Evolutionary conservation across 2,888 invertebrate species (phyloP).

Genomic region (Quadriops clusia): DNA sequence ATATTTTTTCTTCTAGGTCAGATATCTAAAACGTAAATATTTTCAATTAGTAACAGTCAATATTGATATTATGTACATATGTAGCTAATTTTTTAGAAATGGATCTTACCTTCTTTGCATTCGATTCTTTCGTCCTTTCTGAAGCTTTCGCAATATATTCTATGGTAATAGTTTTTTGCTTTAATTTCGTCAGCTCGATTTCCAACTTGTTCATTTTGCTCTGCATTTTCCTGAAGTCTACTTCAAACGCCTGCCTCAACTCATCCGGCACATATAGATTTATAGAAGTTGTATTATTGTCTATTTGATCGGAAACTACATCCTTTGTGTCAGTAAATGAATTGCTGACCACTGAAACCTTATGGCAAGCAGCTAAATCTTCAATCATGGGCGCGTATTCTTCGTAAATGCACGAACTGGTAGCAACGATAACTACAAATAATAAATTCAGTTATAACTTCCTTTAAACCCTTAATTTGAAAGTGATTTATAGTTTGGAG

Average conservation of each 20-base stretch:
- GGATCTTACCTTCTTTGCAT: conserved; percentile 31
- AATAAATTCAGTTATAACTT: too few species aligned
- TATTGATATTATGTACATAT: too few species aligned
- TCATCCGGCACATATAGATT: conserved; percentile 28
- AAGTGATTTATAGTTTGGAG: too few species aligned
- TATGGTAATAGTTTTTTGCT: conserved; percentile 23
- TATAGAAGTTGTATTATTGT: conserved; percentile 21
- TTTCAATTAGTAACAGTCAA: too few species aligned
- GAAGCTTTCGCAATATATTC: conserved; percentile 27
- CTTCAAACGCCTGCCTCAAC: conserved; percentile 20
- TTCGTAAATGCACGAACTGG: conserved; percentile 4
- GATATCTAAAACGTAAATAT: too few species aligned
- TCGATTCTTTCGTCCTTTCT: conserved; percentile 22
- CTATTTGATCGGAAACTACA: conserved; percentile 22
- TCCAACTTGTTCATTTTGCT: conserved; percentile 28
- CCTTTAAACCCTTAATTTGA: too few species aligned
- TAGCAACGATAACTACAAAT: conserved; percentile 9
- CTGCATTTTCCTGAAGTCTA: conserved; percentile 26
- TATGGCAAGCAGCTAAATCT: conserved; percentile 25
- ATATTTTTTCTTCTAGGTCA: conserved; percentile 24
- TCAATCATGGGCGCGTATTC: conserved; percentile 20
- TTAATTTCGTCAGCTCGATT: conserved; percentile 30
- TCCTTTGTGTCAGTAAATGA: conserved; percentile 8
- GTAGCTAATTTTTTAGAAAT: too few species aligned
- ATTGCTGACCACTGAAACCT: too few species aligned